A percentile compares a stretch with the other conserved stretches of the same genome.
phyloP scores from a whole-genome alignment of 2,888 invertebrate species.

The Cephus spinipes region DNA sequence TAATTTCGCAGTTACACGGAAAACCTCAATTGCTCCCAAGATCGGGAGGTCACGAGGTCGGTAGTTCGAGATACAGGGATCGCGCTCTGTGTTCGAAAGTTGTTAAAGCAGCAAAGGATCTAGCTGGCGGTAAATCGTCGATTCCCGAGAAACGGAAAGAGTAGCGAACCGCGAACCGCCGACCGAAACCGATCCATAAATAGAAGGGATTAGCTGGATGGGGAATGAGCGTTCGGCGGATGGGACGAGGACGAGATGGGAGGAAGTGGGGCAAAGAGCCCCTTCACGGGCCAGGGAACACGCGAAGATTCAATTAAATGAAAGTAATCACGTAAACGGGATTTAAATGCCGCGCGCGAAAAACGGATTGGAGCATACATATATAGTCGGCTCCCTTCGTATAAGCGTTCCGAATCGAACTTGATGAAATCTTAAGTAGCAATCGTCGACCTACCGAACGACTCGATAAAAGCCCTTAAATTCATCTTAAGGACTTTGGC shows the following conservation, averaged over 20 bases:
- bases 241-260: neutral
- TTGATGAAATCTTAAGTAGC: constrained; percentile 34
- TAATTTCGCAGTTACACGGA: neutral
- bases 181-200: neutral
- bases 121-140: neutral
- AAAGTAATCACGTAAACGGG: constrained; percentile 52
- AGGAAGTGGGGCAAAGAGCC: neutral
- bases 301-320: constrained; percentile 45
- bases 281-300: constrained; percentile 19
- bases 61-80: neutral
- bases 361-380: neutral
- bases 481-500: neutral
- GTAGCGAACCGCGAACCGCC: neutral
- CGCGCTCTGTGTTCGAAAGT: neutral
- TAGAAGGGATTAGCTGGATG: constrained; percentile 3
- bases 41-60: neutral
- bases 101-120: neutral
- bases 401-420: constrained; percentile 24
- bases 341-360: constrained; percentile 40
- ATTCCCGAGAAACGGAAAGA: neutral
- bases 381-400: neutral
- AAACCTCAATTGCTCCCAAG: neutral
- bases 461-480: constrained; percentile 23
- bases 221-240: neutral
- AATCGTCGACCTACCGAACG: constrained; percentile 24